Base-by-base conservation (phyloP, 2,888 invertebrate species). In the Busseola fusca region DNA sequence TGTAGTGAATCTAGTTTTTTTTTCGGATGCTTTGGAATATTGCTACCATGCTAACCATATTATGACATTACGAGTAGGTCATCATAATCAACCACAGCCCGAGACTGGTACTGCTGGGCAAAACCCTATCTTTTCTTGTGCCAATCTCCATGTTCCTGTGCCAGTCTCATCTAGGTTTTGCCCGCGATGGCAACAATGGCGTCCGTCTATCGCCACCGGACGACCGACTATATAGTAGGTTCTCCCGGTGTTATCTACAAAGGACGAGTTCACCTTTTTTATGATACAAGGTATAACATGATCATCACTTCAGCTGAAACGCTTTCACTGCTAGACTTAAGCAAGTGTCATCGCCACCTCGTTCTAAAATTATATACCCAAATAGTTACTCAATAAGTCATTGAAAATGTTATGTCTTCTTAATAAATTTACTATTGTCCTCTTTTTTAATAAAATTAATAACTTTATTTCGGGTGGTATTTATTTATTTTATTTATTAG, bases 1-100 rank as follows among this genome's bases (percentile, higher is more conserved):
- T 67, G 66, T 2, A 4, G 45, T 54, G 56, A 57, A 54, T 42
- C 7, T 71, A 30, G 3, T 52, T 54, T 57, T 52, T 4, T 27
- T 4, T 30, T 64, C 42, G 2, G 5, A 50, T 21, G 14, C 10
- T 5, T 25, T 21, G 14, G 7, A 52, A 30, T 45, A 21, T 72
- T 30, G 0, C 3, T 34, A 7, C 0, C 1, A 52, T 40, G 7
- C 18, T 16, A 40, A 21, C 16, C 4, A 10, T 6, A 21, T 25
- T 1, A 27, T 62, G 14, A 27, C 3, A 27, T 25, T 56, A 10
- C 18, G 4, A 1, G 0, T 30, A 30, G 10, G 4, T 30, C 10
- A 56, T 56, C 10, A 30, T 21, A 9, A 4, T 4, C 56, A 21
- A 9, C 27, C 5, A 12, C 25, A 52, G 52, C 1, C 7, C 2